Base-by-base conservation (phyloP, 2,113 vertebrate species). In the Psilopsiagon aurifrons region DNA sequence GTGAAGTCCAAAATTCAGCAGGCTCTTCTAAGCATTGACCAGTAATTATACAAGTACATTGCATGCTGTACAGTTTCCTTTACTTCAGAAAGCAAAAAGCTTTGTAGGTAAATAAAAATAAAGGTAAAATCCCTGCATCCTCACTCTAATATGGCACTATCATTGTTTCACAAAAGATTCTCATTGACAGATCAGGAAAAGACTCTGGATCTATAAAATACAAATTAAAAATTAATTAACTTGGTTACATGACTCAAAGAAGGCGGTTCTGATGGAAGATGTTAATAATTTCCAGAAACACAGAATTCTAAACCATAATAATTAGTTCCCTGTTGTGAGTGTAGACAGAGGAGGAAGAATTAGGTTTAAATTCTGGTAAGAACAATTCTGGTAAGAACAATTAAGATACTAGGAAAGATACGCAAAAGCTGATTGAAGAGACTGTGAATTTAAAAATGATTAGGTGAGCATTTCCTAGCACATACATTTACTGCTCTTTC, bases 291-390 rank as follows among this genome's bases (percentile, higher is more conserved):
- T 71, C 41, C 37, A 74, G 67, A 80, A 86, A 52, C 17, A 31
- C 7, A 67, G 60, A 86, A 70, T 57, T 31, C 4, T 39, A 16
- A 71, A 70, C 17, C 14, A 22, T 9, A 57, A 11, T 22, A 74
- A 49, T 37, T 55, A 0, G 0, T 33, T 82, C 31, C n/a, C 5
- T 67, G 6, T 16, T 64, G 9, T 37, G 17, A 44, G 2, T 41
- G 8, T 5, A 86, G 19, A 46, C 28, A 68, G 28, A 73, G 71
- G 11, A 77, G 24, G 35, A 84, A 74, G 2, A 88, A 78, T 27
- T 35, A 55, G 3, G 8, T 70, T 77, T 46, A 51, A 84, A 51
- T 64, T 81, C 51, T 13, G 5, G 4, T n/a, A 44, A 81, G 17
- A 67, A 64, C 4, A 84, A 51, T 68, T 73, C 54, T 15, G 5